phyloP scores from a whole-genome alignment of 2,797 vertebrate species.

The Sitta carolinensis region DNA sequence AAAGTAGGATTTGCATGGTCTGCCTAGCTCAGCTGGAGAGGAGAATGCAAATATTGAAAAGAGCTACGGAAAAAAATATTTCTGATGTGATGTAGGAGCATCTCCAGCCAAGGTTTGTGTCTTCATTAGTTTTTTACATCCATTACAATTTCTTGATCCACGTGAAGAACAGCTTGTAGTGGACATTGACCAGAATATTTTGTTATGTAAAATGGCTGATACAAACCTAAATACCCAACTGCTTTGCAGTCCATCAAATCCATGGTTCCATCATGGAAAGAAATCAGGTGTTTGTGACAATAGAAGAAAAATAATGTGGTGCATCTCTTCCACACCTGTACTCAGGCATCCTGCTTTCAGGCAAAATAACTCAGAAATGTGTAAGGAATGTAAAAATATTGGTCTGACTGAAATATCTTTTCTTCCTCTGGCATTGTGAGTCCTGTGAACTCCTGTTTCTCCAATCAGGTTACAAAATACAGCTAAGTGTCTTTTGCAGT shows the following conservation, averaged over 20 bases:
- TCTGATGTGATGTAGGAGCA: background rate
- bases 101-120: background rate
- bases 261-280: background rate
- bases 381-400: background rate
- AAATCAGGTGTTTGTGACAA: background rate
- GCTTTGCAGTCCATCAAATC: background rate
- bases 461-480: background rate
- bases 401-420: background rate
- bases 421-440: background rate
- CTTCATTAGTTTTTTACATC: background rate
- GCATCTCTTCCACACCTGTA: background rate
- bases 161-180: background rate
- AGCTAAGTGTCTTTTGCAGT: background rate
- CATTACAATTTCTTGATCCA: background rate
- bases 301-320: background rate
- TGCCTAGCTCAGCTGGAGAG: background rate
- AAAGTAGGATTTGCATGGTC: background rate
- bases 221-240: background rate
- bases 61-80: background rate
- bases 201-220: background rate
- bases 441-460: background rate
- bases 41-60: background rate
- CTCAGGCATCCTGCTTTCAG: background rate
- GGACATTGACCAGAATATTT: background rate
- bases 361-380: background rate